Percentiles rank a stretch among this genome's conserved stretches.
phyloP scores from a whole-genome alignment of 2,888 invertebrate genomes.

The Amphipoea oculea region DNA sequence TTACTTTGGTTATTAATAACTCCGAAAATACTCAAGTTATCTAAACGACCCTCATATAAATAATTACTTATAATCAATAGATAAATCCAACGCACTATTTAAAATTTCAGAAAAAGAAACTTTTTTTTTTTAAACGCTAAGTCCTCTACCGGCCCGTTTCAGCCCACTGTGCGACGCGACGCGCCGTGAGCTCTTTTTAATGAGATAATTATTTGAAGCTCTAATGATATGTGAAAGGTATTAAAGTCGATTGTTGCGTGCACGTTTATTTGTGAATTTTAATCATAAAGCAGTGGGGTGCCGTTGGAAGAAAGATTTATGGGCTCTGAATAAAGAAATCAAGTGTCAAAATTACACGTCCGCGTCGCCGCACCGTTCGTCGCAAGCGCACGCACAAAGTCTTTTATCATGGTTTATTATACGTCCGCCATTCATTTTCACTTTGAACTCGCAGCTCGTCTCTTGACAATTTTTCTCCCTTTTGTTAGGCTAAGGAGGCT shows the following conservation, averaged over 20 bases:
- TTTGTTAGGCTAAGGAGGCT: constrained; percentile 78
- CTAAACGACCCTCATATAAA: too few relatives aligned
- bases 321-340: constrained; percentile 85
- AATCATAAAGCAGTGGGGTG: constrained; percentile 69
- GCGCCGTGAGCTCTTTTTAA: constrained; percentile 39
- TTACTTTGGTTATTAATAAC: too few relatives aligned
- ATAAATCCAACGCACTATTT: too few relatives aligned
- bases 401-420: constrained; percentile 80
- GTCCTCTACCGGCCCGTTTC: too few relatives aligned
- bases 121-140: too few relatives aligned
- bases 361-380: constrained; percentile 64
- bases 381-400: constrained; percentile 71
- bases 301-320: constrained; percentile 74
- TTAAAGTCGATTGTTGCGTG: constrained; percentile 49
- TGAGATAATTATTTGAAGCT: constrained; percentile 51
- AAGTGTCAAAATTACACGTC: constrained; percentile 83
- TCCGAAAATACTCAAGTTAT: too few relatives aligned
- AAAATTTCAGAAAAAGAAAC: too few relatives aligned
- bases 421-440: constrained; percentile 79
- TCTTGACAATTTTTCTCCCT: constrained; percentile 81
- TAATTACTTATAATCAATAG: too few relatives aligned
- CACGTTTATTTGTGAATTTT: constrained; percentile 60
- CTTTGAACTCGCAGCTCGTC: constrained; percentile 79
- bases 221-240: constrained; percentile 56
- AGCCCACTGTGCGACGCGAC: too few relatives aligned